Conservation (phyloP, 2,797 vertebrate species). For the Otolemur crassicaudatus region DNA sequence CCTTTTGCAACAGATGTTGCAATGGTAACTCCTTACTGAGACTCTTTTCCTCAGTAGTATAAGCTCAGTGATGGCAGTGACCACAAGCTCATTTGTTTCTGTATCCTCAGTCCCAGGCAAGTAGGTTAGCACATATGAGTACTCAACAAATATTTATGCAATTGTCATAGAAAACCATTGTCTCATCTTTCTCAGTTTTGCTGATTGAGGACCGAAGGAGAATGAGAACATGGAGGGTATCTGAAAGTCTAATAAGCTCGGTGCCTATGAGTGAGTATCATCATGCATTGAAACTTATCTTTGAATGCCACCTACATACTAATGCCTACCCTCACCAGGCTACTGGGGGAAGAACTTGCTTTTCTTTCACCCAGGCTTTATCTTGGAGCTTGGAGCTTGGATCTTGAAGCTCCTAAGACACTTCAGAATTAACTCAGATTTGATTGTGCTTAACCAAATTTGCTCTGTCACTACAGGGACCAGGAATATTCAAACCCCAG, state of each 20-base stretch:
- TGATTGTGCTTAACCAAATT: not conserved
- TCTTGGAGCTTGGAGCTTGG: not conserved
- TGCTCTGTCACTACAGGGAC: not conserved
- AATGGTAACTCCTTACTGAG: no score
- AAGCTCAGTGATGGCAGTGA: not conserved
- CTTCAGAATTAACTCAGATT: not conserved
- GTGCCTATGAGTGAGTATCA: not conserved
- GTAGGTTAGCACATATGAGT: not conserved
- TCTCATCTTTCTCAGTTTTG: not conserved
- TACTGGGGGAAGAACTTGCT: not conserved
- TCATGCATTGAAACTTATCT: not conserved
- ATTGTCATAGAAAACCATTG: not conserved
- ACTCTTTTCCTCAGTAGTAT: not conserved
- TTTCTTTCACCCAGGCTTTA: not conserved
- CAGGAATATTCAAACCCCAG: not conserved
- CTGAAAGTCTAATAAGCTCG: not conserved
- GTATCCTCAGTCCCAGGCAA: not conserved
- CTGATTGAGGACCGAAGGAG: not conserved
- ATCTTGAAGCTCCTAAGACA: not conserved
- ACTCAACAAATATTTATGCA: not conserved
- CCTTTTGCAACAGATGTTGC: not conserved
- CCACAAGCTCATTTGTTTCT: not conserved
- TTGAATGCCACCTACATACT: not conserved
- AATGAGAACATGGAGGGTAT: not conserved
- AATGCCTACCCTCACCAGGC: not conserved